phyloP scores from a whole-genome alignment of 2,797 vertebrate species.

The Argentina silus region DNA sequence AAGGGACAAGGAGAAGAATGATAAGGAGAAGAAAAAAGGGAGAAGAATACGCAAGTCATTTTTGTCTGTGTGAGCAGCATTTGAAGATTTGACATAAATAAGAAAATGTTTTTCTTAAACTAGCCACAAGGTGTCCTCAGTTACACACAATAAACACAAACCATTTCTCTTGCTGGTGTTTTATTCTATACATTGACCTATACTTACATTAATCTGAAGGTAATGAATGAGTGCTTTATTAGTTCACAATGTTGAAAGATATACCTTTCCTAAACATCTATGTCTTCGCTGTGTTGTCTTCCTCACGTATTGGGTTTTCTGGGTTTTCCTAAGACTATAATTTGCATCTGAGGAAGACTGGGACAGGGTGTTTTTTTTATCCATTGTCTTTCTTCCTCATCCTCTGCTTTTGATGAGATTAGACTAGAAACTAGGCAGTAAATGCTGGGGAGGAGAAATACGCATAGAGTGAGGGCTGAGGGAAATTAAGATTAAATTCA shows the following conservation, averaged over 20 bases:
- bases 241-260: no score
- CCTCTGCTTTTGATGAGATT: background rate
- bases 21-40: no score
- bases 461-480: background rate
- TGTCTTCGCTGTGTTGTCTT: no score
- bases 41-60: no score
- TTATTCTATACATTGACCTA: background rate
- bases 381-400: background rate
- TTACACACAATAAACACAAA: constrained; percentile 43
- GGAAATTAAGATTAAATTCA: background rate
- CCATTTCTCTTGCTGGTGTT: no score
- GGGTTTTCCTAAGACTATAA: no score
- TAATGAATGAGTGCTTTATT: no score
- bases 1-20: no score
- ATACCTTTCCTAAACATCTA: no score
- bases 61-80: no score
- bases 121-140: constrained; percentile 75
- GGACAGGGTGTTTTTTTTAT: background rate
- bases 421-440: background rate
- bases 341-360: background rate
- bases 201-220: background rate
- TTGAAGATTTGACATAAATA: no score
- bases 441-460: background rate
- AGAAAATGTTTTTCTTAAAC: constrained; percentile 38
- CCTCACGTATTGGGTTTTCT: no score